These are phyloP conservation scores for Drosophila virilis DNA, from an alignment of 1,140 invertebrate species.

Conservation along the genomic window DNA sequence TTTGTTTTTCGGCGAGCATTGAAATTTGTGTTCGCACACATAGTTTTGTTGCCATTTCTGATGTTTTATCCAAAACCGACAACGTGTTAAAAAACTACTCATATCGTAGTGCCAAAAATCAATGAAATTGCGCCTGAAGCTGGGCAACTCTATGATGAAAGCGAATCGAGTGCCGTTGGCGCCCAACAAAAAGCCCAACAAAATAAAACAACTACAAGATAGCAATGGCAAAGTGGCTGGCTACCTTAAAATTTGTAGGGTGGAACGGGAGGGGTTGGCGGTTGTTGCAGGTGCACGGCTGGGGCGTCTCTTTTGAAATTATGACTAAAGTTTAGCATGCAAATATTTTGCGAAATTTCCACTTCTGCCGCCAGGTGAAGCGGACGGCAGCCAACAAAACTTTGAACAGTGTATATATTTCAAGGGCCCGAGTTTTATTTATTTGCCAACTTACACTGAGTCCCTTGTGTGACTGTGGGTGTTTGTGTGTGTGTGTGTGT, in stretches of 20 bases:
- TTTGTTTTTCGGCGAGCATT: constrained; percentile 36
- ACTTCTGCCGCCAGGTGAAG: constrained; percentile 61
- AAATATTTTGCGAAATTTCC: constrained; percentile 79
- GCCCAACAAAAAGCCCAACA: constrained; percentile 28
- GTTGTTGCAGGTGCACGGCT: neutral
- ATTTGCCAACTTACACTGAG: constrained; percentile 62
- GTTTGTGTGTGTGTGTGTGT: neutral
- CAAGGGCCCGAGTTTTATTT: constrained; percentile 66
- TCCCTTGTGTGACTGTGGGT: constrained; percentile 36
- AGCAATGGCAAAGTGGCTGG: constrained; percentile 48
- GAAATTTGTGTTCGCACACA: constrained; percentile 59
- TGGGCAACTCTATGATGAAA: constrained; percentile 47
- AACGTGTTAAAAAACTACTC: constrained; percentile 48
- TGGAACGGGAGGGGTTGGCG: neutral
- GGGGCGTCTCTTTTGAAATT: constrained; percentile 55
- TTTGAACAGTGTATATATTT: constrained; percentile 60
- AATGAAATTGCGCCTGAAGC: constrained; percentile 54
- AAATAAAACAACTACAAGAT: constrained; percentile 49
- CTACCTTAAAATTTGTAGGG: constrained; percentile 3
- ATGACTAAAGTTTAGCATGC: constrained; percentile 79
- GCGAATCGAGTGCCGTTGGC: constrained; percentile 51
- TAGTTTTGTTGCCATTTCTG: constrained; percentile 58
- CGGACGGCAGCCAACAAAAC: constrained; percentile 54
- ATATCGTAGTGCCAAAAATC: constrained; percentile 46
- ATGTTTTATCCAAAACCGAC: constrained; percentile 11